Evolutionary conservation across 2,113 vertebrate species (phyloP).

Genomic region (Asarcornis scutulata): DNA sequence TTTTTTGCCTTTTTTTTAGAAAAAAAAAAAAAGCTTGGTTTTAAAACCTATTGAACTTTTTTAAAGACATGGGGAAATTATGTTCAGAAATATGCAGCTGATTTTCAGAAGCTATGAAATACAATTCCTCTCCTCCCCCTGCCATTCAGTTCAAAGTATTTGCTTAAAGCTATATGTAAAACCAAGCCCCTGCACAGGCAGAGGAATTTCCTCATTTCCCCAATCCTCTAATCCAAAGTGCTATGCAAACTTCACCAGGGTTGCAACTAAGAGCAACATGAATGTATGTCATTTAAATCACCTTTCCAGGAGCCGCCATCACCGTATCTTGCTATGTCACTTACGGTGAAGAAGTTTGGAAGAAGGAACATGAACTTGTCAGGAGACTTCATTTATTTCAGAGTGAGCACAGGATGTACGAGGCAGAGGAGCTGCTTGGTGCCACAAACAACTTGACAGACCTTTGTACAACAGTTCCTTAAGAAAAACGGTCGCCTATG

Average conservation of each 20-base stretch:
- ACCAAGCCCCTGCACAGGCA: not conserved
- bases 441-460: not conserved
- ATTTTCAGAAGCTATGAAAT: not conserved
- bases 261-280: not conserved
- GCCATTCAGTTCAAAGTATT: not conserved
- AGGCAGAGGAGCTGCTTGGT: not conserved
- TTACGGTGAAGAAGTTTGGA: accelerated
- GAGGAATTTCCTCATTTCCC: not conserved
- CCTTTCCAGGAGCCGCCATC: not conserved
- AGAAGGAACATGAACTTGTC: not conserved
- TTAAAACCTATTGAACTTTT: not conserved
- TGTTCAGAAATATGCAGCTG: not conserved
- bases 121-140: not conserved
- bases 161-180: not conserved
- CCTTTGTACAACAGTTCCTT: not conserved
- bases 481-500: not conserved
- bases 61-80: not conserved
- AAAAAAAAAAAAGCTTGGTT: not conserved
- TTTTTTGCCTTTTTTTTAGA: not conserved
- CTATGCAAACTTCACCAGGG: not conserved
- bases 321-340: accelerated
- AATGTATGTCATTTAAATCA: accelerated
- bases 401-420: not conserved
- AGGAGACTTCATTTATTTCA: not conserved
- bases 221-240: not conserved